phyloP scores from a whole-genome alignment of 2,113 vertebrate genomes.

The Oophaga pumilio region DNA sequence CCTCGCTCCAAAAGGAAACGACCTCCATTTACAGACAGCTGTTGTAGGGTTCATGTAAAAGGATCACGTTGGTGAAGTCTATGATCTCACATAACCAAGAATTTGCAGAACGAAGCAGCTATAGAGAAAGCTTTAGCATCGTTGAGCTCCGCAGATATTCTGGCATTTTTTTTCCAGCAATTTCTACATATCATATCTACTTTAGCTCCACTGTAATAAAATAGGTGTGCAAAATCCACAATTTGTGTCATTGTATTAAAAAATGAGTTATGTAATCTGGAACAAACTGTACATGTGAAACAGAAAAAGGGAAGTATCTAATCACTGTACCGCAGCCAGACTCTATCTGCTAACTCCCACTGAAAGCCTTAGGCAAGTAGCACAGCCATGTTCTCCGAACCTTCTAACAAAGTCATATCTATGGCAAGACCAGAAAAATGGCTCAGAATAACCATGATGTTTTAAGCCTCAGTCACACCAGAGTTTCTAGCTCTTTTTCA shows the following conservation, averaged over 20 bases:
- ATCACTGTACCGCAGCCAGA: not conserved
- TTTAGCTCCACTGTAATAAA: not conserved
- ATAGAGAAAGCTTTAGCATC: too few species aligned
- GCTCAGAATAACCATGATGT: not conserved
- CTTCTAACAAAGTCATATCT: not conserved
- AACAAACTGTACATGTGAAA: slow-evolving; percentile 2
- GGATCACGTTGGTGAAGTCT: too few species aligned
- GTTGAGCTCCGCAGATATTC: too few species aligned
- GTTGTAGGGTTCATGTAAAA: too few species aligned
- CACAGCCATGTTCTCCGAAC: not conserved
- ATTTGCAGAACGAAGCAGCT: too few species aligned
- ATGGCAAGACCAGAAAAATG: not conserved
- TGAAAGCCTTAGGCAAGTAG: not conserved
- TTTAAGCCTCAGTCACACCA: not conserved
- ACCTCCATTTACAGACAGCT: too few species aligned
- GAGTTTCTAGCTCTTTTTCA: not conserved
- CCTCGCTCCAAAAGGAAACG: too few species aligned
- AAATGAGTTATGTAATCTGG: not conserved
- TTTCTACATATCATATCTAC: too few species aligned
- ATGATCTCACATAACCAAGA: too few species aligned
- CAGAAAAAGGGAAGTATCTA: slow-evolving; percentile 9
- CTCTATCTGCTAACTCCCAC: not conserved
- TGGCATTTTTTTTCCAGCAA: too few species aligned
- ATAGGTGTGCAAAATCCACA: not conserved
- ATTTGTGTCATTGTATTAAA: not conserved